Evolutionary conservation across 1,140 invertebrate species (phyloP), one percentile per base, ranked within the genome.

Genomic region (Meloidogyne exigua): DNA sequence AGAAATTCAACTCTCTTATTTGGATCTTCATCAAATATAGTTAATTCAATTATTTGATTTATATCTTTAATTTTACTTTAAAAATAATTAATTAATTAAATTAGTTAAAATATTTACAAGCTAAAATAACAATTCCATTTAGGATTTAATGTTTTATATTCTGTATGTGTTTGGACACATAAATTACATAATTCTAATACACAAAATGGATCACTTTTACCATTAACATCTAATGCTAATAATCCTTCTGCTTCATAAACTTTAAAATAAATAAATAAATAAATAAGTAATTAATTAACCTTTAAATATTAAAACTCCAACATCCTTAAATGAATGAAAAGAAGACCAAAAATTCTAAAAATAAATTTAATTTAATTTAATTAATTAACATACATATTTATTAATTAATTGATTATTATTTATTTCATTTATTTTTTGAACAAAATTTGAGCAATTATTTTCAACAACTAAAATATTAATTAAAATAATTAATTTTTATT

Each of bases 81-180:
- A 63, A 65, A 15, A 7, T 49, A 74, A 18, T 4, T 21, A 49
- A n/a, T 13, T 68, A 71, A 76, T 36, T 18, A 11, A 44, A 39
- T 36, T 39, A 18, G 13, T 65, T 5, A 21, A 77, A 28, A 12
- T 23, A 72, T 23, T 92, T 89, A 95, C 94, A 99, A 97, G 49
- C 93, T 95, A 88, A 99, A 99, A 80, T 97, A 94, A 89, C 98
- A 98, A 88, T 97, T 95, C 96, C 96, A 99, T 77, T 92, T 93
- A 0, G 96, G 96, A 68, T 92, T 91, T 3, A 99, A 89, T 0
- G 96, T 99, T 88, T 98, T 98, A 88, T 99, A 99, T 88, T 98
- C 95, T 0, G 96, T 99, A 88, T 98, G 95, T 0, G 96, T 99
- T 89, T 98, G 95, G 57, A 98, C 89, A 68, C 95, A 91, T 0